These are phyloP conservation scores for Myotis yumanensis DNA, from an alignment of 2,113 vertebrate species.

Conservation along the genomic window DNA sequence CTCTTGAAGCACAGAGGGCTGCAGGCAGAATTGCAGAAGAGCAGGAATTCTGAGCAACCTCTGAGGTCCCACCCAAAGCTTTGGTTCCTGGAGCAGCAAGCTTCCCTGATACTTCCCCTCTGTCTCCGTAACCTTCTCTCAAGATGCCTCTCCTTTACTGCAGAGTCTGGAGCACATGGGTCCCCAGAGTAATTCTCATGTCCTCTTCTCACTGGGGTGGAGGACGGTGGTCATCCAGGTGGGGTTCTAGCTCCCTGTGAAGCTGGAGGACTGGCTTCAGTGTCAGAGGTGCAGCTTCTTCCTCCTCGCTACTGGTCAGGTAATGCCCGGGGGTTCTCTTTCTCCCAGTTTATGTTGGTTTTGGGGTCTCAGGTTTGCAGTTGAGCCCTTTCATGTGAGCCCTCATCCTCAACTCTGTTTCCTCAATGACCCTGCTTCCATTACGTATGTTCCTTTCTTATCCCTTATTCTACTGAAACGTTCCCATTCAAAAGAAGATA, in stretches of 20 bases:
- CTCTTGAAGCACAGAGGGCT: too few relatives aligned
- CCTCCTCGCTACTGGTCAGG: background rate
- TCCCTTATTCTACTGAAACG: background rate
- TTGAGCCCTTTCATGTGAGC: background rate
- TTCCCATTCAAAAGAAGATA: background rate
- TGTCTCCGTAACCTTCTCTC: too few relatives aligned
- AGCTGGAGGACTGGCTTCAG: background rate
- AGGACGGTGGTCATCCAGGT: too few relatives aligned
- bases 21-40: too few relatives aligned
- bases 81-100: too few relatives aligned
- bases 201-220: too few relatives aligned
- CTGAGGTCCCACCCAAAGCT: too few relatives aligned
- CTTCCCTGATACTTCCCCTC: too few relatives aligned
- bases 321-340: background rate
- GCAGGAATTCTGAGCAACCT: too few relatives aligned
- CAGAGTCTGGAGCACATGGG: too few relatives aligned
- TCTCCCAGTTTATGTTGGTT: background rate
- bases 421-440: background rate
- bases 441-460: background rate
- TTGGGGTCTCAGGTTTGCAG: background rate
- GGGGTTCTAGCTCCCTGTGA: background rate
- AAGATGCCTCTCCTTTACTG: too few relatives aligned
- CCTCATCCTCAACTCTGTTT: background rate
- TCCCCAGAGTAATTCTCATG: too few relatives aligned
- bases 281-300: background rate